Conservation (phyloP, 2,888 invertebrate genomes). For the Drosophila paranaensis region DNA sequence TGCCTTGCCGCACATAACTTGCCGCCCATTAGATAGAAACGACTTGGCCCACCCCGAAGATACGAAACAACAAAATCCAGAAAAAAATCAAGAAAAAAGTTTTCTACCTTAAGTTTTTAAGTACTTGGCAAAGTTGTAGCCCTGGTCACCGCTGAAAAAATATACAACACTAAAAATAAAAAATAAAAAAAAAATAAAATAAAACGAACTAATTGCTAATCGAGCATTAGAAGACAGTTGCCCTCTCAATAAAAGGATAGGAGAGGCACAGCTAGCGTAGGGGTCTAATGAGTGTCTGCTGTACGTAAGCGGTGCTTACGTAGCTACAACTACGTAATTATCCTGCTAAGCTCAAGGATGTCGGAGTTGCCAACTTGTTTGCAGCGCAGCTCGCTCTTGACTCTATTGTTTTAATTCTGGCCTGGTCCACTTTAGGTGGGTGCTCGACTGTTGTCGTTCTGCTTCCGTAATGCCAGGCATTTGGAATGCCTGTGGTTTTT, state of each 20-base stretch:
- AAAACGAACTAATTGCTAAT: conserved; percentile 65
- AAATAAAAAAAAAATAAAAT: conserved; percentile 64
- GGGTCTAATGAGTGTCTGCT: conserved; percentile 20
- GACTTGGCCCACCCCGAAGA: conserved; percentile 22
- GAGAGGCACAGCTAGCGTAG: conserved; percentile 8
- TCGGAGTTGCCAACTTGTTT: conserved; percentile 64
- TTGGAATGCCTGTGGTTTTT: conserved; percentile 35
- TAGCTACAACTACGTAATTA: conserved; percentile 67
- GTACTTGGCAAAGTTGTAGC: conserved; percentile 64
- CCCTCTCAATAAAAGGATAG: neutral
- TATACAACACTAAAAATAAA: conserved; percentile 61
- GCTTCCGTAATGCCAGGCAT: conserved; percentile 51
- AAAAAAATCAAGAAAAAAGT: conserved; percentile 39
- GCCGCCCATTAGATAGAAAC: conserved; percentile 63
- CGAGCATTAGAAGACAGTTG: conserved; percentile 46
- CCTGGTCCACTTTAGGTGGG: conserved; percentile 56
- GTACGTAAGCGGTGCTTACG: conserved; percentile 52
- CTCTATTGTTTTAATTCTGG: conserved; percentile 52
- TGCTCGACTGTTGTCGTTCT: conserved; percentile 36
- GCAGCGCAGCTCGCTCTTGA: conserved; percentile 28
- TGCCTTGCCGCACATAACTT: conserved; percentile 54
- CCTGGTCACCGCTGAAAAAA: conserved; percentile 29
- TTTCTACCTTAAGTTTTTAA: conserved; percentile 70
- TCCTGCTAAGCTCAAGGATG: conserved; percentile 57
- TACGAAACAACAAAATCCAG: conserved; percentile 1